Evolutionary conservation across 2,797 vertebrate species (phyloP).

Genomic region (Coregonus sp.): DNA sequence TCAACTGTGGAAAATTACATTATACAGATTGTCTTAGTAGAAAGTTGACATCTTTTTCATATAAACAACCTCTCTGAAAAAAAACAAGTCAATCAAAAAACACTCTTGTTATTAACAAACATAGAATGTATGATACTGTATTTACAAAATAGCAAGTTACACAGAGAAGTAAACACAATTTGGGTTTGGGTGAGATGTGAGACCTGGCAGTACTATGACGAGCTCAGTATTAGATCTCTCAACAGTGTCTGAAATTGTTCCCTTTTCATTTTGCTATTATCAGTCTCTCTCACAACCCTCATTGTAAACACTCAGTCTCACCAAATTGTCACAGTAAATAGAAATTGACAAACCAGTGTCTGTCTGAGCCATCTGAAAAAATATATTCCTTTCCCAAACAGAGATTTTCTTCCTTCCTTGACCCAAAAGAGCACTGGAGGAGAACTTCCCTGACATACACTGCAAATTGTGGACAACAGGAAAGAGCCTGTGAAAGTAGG

Average conservation of each 20-base stretch:
- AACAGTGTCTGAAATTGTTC: conserved; percentile 22
- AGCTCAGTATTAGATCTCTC: conserved; percentile 19
- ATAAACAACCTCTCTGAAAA: conserved; percentile 69
- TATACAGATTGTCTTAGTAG: conserved; percentile 55
- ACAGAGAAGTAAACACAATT: conserved; percentile 39
- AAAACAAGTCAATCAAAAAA: conserved; percentile 51
- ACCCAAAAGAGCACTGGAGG: conserved; percentile 26
- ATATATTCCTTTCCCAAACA: conserved; percentile 41
- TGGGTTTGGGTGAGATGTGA: conserved; percentile 37
- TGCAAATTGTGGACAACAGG: conserved; percentile 42
- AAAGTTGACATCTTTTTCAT: conserved; percentile 64
- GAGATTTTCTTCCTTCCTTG: conserved; percentile 13
- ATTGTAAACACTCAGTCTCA: conserved; percentile 64
- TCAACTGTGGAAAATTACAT: conserved; percentile 49
- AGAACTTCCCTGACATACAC: conserved; percentile 61
- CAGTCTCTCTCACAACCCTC: conserved; percentile 26
- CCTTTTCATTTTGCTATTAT: conserved; percentile 68
- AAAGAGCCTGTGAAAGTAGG: conserved; percentile 55
- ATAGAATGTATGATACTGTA: conserved; percentile 19
- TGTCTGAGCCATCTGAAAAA: conserved; percentile 35
- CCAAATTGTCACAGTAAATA: conserved; percentile 44
- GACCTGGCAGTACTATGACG: conserved; percentile 12
- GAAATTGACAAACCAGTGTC: conserved; percentile 20
- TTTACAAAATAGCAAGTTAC: conserved; percentile 46
- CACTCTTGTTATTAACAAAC: conserved; percentile 53